These are phyloP conservation scores for Hippocampus kuda DNA, from an alignment of 2,797 vertebrate genomes.

Conservation along the genomic window DNA sequence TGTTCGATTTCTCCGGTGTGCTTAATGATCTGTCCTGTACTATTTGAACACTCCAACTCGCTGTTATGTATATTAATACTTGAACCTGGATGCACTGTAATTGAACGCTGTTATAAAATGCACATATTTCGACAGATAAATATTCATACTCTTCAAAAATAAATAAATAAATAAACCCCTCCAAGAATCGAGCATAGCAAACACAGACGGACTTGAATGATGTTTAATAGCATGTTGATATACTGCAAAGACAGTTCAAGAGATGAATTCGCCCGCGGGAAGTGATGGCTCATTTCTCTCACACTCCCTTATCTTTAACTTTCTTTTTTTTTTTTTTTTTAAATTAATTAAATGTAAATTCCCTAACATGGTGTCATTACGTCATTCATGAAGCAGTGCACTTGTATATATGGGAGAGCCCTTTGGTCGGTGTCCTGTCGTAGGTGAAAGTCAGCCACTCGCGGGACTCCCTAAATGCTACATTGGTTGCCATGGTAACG, in stretches of 20 bases:
- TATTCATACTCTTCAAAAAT: not conserved
- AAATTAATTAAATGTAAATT: slow-evolving; percentile 30
- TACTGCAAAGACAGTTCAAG: slow-evolving; percentile 58
- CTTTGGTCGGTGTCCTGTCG: slow-evolving; percentile 45
- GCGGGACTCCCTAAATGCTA: slow-evolving; percentile 50
- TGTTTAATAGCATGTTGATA: slow-evolving; percentile 72
- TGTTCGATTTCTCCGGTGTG: not conserved
- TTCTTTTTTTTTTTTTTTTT: not conserved
- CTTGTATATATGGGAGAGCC: slow-evolving; percentile 56
- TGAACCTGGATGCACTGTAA: not conserved
- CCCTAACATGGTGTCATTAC: slow-evolving; percentile 19
- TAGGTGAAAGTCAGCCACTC: slow-evolving; percentile 31
- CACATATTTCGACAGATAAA: not conserved
- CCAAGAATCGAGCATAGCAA: slow-evolving; percentile 5
- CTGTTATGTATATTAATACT: not conserved
- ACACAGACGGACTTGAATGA: slow-evolving; percentile 57
- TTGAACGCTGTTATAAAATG: not conserved
- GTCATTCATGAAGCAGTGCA: slow-evolving; percentile 49
- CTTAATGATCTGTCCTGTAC: not conserved
- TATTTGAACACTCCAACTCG: not conserved
- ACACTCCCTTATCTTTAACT: slow-evolving; percentile 23
- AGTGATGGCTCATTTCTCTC: slow-evolving; percentile 37
- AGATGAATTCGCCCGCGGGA: slow-evolving; percentile 49
- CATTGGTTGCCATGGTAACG: slow-evolving; percentile 39
- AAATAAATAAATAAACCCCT: too few relatives aligned